These are phyloP conservation scores for Chrysina gloriosa DNA, from an alignment of 2,888 invertebrate species.

Conservation along the genomic window DNA sequence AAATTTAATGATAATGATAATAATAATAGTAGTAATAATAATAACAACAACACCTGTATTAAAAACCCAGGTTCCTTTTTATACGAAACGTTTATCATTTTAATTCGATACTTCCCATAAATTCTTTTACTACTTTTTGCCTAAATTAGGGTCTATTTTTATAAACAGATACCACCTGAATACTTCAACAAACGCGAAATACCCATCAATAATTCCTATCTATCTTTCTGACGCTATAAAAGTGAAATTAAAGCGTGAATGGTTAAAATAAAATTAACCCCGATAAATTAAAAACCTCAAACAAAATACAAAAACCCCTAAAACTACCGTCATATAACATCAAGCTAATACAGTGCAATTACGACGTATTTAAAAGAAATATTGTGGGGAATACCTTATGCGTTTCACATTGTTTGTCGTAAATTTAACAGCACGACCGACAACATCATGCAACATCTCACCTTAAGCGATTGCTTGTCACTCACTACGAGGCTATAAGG, in stretches of 20 bases:
- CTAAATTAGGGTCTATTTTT: constrained; percentile 8
- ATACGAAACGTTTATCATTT: background rate
- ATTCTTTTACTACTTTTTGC: background rate
- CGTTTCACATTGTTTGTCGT: constrained; percentile 41
- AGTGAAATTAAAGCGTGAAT: background rate
- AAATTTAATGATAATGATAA: too few relatives aligned
- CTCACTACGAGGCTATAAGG: constrained; percentile 29
- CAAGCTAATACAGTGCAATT: background rate
- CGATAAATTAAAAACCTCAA: background rate
- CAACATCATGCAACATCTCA: constrained; percentile 45
- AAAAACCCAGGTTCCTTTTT: too few relatives aligned
- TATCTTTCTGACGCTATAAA: background rate
- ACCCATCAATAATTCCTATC: constrained; percentile 9
- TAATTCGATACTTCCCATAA: background rate
- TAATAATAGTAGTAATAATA: too few relatives aligned
- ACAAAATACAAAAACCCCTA: too few relatives aligned
- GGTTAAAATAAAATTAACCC: too few relatives aligned
- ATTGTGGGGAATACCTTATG: constrained; percentile 33
- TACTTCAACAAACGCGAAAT: constrained; percentile 1
- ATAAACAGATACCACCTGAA: constrained; percentile 2
- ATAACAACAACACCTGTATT: too few relatives aligned
- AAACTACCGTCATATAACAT: background rate
- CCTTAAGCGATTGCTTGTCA: constrained; percentile 43
- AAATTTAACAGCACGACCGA: constrained; percentile 39
- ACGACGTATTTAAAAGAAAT: background rate